Evolutionary conservation across 2,113 vertebrate species (phyloP).

Genomic region (Prunella fulvescens): DNA sequence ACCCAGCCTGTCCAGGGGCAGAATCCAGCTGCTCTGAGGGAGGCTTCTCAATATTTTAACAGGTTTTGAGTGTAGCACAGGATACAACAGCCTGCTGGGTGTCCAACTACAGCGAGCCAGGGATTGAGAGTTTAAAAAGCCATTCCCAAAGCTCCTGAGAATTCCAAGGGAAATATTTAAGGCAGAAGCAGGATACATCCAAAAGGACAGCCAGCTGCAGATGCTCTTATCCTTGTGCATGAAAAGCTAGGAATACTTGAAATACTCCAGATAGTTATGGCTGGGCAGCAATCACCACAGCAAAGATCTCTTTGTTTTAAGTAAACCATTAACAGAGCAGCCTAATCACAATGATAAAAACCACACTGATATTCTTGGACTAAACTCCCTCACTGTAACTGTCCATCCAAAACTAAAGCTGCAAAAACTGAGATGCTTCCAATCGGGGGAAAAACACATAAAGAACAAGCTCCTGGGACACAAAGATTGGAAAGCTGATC

Average conservation of each 20-base stretch:
- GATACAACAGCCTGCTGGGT: neutral
- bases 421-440: neutral
- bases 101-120: neutral
- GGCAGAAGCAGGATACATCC: neutral
- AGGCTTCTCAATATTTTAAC: fast-evolving
- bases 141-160: neutral
- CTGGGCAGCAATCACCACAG: neutral
- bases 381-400: neutral
- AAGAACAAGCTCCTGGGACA: neutral
- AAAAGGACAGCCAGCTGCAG: slow-evolving; percentile 29
- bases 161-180: neutral
- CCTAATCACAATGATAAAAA: slow-evolving; percentile 7
- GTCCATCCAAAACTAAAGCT: neutral
- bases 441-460: neutral
- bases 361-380: slow-evolving; percentile 1
- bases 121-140: neutral
- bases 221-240: slow-evolving; percentile 34
- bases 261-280: slow-evolving; percentile 48
- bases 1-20: neutral
- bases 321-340: slow-evolving; percentile 26
- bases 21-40: neutral
- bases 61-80: neutral
- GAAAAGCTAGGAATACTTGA: slow-evolving; percentile 17
- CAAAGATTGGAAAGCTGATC: neutral
- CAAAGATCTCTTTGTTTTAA: neutral